phyloP scores from a whole-genome alignment of 2,113 vertebrate genomes.

The Odontesthes bonariensis region DNA sequence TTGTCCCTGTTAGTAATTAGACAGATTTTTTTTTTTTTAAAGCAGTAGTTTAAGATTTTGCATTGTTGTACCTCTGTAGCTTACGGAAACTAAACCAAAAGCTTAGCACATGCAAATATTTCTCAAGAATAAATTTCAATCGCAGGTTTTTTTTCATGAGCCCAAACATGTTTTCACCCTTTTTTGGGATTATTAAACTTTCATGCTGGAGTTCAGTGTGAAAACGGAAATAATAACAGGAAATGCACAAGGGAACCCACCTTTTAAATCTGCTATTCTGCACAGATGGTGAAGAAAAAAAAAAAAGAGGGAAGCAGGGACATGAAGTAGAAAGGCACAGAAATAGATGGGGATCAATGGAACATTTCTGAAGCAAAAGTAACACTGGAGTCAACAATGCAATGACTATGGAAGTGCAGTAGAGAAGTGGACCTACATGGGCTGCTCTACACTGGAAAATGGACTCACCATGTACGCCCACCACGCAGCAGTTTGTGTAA shows the following conservation, averaged over 20 bases:
- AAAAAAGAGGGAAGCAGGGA: neutral
- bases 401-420: neutral
- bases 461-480: neutral
- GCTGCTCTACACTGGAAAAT: neutral
- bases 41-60: no score
- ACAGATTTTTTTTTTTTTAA: no score
- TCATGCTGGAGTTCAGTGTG: slow-evolving; percentile 16
- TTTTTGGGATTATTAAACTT: slow-evolving; percentile 3
- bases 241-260: slow-evolving; percentile 31
- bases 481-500: neutral
- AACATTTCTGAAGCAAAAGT: slow-evolving; percentile 7
- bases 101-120: neutral
- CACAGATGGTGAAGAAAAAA: slow-evolving; percentile 38
- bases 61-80: neutral
- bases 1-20: neutral
- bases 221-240: slow-evolving; percentile 30
- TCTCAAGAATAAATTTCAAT: neutral
- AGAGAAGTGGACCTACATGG: neutral
- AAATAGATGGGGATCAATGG: slow-evolving; percentile 24
- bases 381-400: neutral
- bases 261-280: slow-evolving; percentile 29
- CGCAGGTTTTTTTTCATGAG: neutral
- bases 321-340: slow-evolving; percentile 3
- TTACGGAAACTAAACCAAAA: neutral
- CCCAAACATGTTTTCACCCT: neutral